Conservation (phyloP, 2,113 vertebrate genomes). For the Protobothrops mucrosquamatus region DNA sequence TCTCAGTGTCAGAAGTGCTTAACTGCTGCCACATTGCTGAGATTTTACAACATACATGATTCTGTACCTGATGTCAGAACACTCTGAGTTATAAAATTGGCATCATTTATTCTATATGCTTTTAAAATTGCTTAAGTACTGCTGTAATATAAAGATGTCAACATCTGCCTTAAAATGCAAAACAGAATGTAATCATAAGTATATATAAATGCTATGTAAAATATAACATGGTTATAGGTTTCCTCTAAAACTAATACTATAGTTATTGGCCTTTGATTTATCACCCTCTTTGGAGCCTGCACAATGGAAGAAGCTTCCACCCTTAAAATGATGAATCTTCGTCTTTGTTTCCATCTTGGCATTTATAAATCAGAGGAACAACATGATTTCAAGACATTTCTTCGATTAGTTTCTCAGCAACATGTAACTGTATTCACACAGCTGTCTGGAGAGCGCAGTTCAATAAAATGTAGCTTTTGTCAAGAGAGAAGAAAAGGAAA, state of each 20-base stretch:
- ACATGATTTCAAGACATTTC: constrained; percentile 49
- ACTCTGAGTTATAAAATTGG: background rate
- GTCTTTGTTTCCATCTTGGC: constrained; percentile 12
- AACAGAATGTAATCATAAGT: background rate
- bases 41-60: background rate
- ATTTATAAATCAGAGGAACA: constrained; percentile 37
- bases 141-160: constrained; percentile 13
- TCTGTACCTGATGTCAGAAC: background rate
- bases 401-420: constrained; percentile 55
- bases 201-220: constrained; percentile 17
- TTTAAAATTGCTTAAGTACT: background rate
- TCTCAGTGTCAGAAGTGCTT: background rate
- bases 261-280: constrained; percentile 24
- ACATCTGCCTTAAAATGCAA: background rate
- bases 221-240: background rate
- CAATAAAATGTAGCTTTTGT: constrained; percentile 57
- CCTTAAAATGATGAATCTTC: constrained; percentile 32
- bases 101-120: background rate
- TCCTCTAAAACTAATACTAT: constrained; percentile 7
- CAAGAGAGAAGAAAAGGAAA: constrained; percentile 50
- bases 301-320: constrained; percentile 29
- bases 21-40: background rate
- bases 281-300: constrained; percentile 2
- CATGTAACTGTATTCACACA: constrained; percentile 48
- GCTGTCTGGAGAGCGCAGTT: constrained; percentile 37